A percentile compares a stretch with the other conserved stretches of the same genome.
Conservation (phyloP, 2,113 vertebrate genomes). For the Festucalex cinctus region DNA sequence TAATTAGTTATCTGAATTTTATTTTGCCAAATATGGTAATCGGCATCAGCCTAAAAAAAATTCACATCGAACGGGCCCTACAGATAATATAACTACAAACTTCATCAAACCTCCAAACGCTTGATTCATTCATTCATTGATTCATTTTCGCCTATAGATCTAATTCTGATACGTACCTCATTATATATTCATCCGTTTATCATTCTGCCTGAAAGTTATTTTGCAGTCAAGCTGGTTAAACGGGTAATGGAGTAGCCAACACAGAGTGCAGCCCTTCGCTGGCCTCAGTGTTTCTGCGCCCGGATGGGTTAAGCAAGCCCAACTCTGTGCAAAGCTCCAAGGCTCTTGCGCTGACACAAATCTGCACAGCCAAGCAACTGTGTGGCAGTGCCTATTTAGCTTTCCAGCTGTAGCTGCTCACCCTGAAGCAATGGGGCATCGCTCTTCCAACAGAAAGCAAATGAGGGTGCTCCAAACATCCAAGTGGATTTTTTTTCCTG, state of each 20-base stretch:
- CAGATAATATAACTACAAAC: too few species aligned
- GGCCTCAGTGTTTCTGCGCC: background rate
- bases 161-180: too few species aligned
- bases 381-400: constrained; percentile 40
- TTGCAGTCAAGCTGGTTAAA: constrained; percentile 46
- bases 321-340: constrained; percentile 40
- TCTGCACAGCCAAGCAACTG: constrained; percentile 46
- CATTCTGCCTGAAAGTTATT: constrained; percentile 35
- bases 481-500: constrained; percentile 21
- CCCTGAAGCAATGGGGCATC: constrained; percentile 48
- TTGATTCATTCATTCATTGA: too few species aligned
- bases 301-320: constrained; percentile 27
- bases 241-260: constrained; percentile 40
- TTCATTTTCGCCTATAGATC: too few species aligned
- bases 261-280: constrained; percentile 31
- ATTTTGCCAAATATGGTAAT: too few species aligned
- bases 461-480: constrained; percentile 30
- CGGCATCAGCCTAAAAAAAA: too few species aligned
- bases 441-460: constrained; percentile 30
- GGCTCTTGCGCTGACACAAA: constrained; percentile 43
- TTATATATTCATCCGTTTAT: background rate
- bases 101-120: too few species aligned
- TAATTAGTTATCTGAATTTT: too few species aligned
- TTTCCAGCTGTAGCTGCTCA: constrained; percentile 53
- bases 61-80: too few species aligned